These are phyloP conservation scores for Clepsis dumicolana DNA, from an alignment of 2,888 invertebrate genomes.

Conservation along the genomic window DNA sequence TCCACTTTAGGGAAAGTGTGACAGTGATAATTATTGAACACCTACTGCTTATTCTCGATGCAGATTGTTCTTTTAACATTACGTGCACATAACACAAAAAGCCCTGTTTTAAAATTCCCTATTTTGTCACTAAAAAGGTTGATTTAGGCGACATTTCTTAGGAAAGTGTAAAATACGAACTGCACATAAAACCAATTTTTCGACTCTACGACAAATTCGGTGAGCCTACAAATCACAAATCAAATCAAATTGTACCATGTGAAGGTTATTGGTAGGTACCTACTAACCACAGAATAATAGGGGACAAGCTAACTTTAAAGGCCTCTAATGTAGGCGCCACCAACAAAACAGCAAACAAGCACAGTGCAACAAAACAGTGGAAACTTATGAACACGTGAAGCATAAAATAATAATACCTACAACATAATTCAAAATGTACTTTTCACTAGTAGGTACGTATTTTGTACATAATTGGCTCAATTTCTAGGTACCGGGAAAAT, in stretches of 20 bases:
- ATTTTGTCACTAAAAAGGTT: too few relatives aligned
- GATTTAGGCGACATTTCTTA: too few relatives aligned
- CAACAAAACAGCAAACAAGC: not conserved
- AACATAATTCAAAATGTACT: slow-evolving; percentile 6
- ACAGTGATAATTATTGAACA: not conserved
- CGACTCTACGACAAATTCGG: too few relatives aligned
- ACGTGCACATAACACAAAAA: not conserved
- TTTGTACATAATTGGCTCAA: not conserved
- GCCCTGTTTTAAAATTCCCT: not conserved
- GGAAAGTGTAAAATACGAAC: too few relatives aligned
- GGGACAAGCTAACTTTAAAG: not conserved
- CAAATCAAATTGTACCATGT: too few relatives aligned
- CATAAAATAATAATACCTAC: slow-evolving; percentile 12
- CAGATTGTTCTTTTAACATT: not conserved
- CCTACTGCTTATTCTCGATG: not conserved
- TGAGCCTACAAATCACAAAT: too few relatives aligned
- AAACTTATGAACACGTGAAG: not conserved
- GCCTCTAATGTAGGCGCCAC: not conserved
- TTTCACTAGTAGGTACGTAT: slow-evolving; percentile 6
- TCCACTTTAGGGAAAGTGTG: not conserved
- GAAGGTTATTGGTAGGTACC: too few relatives aligned
- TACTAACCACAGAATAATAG: not conserved
- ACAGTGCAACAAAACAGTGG: slow-evolving; percentile 7
- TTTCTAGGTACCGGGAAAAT: not conserved
- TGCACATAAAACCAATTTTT: too few relatives aligned